These are phyloP conservation scores for Andrena praecox DNA, from an alignment of 2,888 invertebrate genomes.

Conservation along the genomic window DNA sequence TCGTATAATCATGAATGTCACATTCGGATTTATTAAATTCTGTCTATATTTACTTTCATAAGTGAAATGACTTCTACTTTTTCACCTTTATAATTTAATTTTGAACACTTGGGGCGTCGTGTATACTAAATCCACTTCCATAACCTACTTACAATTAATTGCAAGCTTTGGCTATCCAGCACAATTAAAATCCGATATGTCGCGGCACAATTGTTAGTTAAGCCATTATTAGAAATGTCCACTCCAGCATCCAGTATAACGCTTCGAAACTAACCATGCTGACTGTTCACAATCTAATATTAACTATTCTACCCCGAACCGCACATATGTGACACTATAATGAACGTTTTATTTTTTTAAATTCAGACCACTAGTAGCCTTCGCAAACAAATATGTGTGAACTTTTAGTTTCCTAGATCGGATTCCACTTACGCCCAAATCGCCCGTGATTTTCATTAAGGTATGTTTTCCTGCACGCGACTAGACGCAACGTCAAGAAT, in stretches of 20 bases:
- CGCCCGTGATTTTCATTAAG: too few relatives aligned
- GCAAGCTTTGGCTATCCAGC: slow-evolving; percentile 71
- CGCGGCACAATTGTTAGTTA: slow-evolving; percentile 79
- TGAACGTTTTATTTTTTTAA: too few relatives aligned
- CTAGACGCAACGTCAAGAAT: too few relatives aligned
- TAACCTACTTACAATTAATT: slow-evolving; percentile 54
- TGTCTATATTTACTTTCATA: background rate
- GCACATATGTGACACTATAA: too few relatives aligned
- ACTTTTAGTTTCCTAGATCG: too few relatives aligned
- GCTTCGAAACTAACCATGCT: slow-evolving; percentile 75
- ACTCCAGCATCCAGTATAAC: slow-evolving; percentile 72
- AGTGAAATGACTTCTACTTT: too few relatives aligned
- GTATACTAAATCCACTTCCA: slow-evolving; percentile 51
- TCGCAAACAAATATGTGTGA: too few relatives aligned
- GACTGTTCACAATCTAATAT: slow-evolving; percentile 4
- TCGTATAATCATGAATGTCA: background rate
- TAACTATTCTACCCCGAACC: too few relatives aligned
- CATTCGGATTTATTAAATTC: background rate
- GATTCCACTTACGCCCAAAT: too few relatives aligned
- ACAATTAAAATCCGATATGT: slow-evolving; percentile 39
- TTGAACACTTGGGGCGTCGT: background rate
- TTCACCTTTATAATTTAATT: too few relatives aligned
- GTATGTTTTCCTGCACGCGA: too few relatives aligned
- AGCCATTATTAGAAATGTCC: slow-evolving; percentile 77
- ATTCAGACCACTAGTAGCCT: too few relatives aligned